These are phyloP conservation scores for Dolomedes plantarius DNA, from an alignment of 2,888 invertebrate genomes.

Conservation along the genomic window DNA sequence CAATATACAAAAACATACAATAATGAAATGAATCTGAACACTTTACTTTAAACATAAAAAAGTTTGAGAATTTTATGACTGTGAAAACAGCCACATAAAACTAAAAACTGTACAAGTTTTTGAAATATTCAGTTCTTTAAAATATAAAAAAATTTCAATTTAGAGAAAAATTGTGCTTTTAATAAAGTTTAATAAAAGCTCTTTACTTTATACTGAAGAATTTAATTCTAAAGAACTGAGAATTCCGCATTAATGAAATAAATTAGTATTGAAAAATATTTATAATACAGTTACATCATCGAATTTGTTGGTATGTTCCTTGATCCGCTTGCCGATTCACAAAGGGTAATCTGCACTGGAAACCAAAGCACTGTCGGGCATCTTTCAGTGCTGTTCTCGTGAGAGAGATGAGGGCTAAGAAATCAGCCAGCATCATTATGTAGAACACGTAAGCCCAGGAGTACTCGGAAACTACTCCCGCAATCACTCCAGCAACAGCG, in stretches of 20 bases:
- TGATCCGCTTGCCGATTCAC: conserved; percentile 17
- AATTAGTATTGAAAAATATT: not conserved
- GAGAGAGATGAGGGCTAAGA: conserved; percentile 75
- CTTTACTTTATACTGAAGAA: too few relatives aligned
- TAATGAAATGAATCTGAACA: too few relatives aligned
- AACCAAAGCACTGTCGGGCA: conserved; percentile 40
- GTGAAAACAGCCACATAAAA: too few relatives aligned
- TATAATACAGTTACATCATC: not conserved
- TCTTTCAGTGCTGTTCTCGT: conserved; percentile 68
- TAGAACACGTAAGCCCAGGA: conserved; percentile 79
- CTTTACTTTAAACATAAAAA: too few relatives aligned
- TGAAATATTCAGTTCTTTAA: too few relatives aligned
- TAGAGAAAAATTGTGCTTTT: too few relatives aligned
- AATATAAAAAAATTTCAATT: too few relatives aligned
- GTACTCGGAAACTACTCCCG: conserved; percentile 85
- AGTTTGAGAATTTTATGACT: too few relatives aligned
- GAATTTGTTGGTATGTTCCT: conserved; percentile 41
- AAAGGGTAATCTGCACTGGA: conserved; percentile 32
- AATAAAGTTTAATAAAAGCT: too few relatives aligned
- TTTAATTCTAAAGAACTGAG: not conserved
- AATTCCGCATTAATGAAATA: not conserved
- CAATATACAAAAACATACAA: too few relatives aligned
- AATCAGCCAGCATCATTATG: conserved; percentile 77
- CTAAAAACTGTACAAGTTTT: too few relatives aligned
- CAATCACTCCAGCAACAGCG: conserved; percentile 92